phyloP scores from a whole-genome alignment of 2,797 vertebrate species.

The Cichlasoma orientale region DNA sequence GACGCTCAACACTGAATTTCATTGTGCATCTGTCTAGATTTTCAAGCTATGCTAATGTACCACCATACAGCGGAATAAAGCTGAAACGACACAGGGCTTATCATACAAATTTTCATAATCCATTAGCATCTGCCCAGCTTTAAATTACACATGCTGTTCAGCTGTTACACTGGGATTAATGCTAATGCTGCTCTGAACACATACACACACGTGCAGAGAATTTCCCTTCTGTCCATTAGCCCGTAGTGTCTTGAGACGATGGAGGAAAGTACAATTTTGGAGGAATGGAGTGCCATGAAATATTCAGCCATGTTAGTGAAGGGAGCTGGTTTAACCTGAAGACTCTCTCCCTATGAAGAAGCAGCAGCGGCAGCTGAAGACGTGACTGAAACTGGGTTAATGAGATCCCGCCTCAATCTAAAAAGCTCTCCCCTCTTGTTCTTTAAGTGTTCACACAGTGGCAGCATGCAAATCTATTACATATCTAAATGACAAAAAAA shows the following conservation, averaged over 20 bases:
- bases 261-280: constrained; percentile 36
- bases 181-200: background rate
- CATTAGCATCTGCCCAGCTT: constrained; percentile 20
- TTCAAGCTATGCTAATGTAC: background rate
- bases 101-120: constrained; percentile 1
- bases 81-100: constrained; percentile 4
- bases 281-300: constrained; percentile 61
- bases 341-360: constrained; percentile 19
- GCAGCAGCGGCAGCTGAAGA: constrained; percentile 27
- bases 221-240: constrained; percentile 30
- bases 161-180: constrained; percentile 27
- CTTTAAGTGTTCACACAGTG: constrained; percentile 6
- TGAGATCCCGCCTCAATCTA: constrained; percentile 46
- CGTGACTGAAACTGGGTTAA: constrained; percentile 69
- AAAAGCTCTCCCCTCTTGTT: constrained; percentile 42
- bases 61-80: constrained; percentile 5
- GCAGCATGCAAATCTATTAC: background rate
- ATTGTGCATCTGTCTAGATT: constrained; percentile 16
- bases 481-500: background rate
- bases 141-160: constrained; percentile 11
- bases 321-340: constrained; percentile 40
- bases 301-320: constrained; percentile 65
- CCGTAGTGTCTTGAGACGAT: constrained; percentile 3
- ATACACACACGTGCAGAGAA: constrained; percentile 7
- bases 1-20: constrained; percentile 16